Percentiles rank a stretch among this genome's conserved stretches.
Conservation (phyloP, 2,888 invertebrate species). For the Eilema depressum region DNA sequence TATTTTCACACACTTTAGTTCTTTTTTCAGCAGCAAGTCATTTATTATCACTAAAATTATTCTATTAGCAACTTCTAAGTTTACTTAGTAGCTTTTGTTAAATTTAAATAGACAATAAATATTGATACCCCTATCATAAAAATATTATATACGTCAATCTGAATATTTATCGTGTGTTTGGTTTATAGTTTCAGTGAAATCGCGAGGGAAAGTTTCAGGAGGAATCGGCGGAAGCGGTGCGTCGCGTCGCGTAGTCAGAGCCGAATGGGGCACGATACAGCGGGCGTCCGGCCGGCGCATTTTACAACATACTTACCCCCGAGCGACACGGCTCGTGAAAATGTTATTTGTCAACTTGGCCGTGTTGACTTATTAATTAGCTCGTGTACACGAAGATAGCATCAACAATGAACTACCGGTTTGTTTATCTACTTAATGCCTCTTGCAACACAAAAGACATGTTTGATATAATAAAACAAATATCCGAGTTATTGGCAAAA, state of each 20-base stretch:
- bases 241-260: constrained; percentile 67
- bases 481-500: constrained; percentile 8
- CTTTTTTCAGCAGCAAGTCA: neutral
- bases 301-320: constrained; percentile 55
- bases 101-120: neutral
- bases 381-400: constrained; percentile 48
- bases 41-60: neutral
- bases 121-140: neutral
- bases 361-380: constrained; percentile 57
- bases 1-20: constrained; percentile 44
- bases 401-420: constrained; percentile 45
- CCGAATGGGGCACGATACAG: constrained; percentile 66
- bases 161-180: constrained; percentile 3
- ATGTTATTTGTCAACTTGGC: constrained; percentile 53
- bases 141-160: neutral
- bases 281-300: constrained; percentile 34
- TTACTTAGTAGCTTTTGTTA: neutral
- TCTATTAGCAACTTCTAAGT: neutral
- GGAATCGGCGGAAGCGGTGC: constrained; percentile 61
- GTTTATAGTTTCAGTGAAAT: constrained; percentile 35
- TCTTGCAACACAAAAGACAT: constrained; percentile 18
- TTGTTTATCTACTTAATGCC: constrained; percentile 43
- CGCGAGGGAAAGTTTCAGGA: constrained; percentile 72
- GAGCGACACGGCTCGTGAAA: constrained; percentile 48
- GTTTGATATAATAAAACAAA: neutral